Conservation (phyloP, 2,113 vertebrate genomes). For the Bubalus kerabau region DNA sequence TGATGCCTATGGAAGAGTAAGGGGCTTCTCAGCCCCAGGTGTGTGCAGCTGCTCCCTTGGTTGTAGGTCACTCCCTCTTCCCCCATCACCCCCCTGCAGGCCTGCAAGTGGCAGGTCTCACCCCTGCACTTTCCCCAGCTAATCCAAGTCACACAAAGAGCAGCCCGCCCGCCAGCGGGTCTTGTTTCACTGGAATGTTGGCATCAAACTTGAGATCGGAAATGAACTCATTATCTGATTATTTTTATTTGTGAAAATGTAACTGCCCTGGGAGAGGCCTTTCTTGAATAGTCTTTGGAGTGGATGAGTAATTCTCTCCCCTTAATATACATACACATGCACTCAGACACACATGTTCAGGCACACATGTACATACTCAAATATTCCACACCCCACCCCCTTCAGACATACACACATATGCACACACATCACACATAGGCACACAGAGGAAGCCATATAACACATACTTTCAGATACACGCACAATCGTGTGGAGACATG, state of each 20-base stretch:
- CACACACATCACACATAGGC: background rate
- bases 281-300: constrained; percentile 70
- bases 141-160: constrained; percentile 81
- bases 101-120: constrained; percentile 2
- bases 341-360: background rate
- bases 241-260: constrained; percentile 83
- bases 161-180: constrained; percentile 72
- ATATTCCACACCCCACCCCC: background rate
- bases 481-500: background rate
- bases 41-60: background rate
- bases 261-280: constrained; percentile 77
- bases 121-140: constrained; percentile 71
- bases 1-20: background rate
- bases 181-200: constrained; percentile 82
- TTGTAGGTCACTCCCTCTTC: background rate
- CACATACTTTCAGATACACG: background rate
- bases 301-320: constrained; percentile 75
- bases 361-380: background rate
- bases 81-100: background rate
- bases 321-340: background rate
- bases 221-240: constrained; percentile 86
- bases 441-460: background rate
- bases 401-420: background rate
- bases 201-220: constrained; percentile 80
- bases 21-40: background rate